phyloP scores from a whole-genome alignment of 2,888 invertebrate genomes.

The Drosophila cognata region DNA sequence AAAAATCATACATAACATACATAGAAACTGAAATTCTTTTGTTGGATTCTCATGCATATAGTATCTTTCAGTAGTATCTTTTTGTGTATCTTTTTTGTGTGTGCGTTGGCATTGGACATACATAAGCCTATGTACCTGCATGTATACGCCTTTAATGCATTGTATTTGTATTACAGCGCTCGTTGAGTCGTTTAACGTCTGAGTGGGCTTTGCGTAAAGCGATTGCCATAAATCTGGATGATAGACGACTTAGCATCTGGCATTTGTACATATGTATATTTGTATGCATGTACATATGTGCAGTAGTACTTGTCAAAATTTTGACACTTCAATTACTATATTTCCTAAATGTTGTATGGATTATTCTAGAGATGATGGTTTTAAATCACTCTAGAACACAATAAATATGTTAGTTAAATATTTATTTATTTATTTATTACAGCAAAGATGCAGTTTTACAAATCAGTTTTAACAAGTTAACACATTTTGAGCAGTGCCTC shows the following conservation, averaged over 20 bases:
- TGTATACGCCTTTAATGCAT: constrained; percentile 16
- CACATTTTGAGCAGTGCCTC: background rate
- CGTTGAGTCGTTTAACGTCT: constrained; percentile 51
- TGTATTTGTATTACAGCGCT: constrained; percentile 37
- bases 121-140: constrained; percentile 13
- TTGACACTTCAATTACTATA: background rate
- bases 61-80: constrained; percentile 7
- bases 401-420: background rate
- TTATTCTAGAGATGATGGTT: background rate
- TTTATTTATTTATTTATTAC: background rate
- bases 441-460: background rate
- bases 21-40: background rate
- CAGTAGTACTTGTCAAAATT: background rate
- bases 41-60: constrained; percentile 1
- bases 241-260: constrained; percentile 24
- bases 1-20: background rate
- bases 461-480: background rate
- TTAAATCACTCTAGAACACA: background rate
- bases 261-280: constrained; percentile 8
- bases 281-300: background rate
- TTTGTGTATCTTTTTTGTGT: constrained; percentile 3
- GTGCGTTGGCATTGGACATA: constrained; percentile 28
- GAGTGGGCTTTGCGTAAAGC: constrained; percentile 34
- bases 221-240: constrained; percentile 24
- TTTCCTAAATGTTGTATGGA: background rate